Base-by-base conservation (phyloP, 2,888 invertebrate species). In the Sphaeridia pumilis region DNA sequence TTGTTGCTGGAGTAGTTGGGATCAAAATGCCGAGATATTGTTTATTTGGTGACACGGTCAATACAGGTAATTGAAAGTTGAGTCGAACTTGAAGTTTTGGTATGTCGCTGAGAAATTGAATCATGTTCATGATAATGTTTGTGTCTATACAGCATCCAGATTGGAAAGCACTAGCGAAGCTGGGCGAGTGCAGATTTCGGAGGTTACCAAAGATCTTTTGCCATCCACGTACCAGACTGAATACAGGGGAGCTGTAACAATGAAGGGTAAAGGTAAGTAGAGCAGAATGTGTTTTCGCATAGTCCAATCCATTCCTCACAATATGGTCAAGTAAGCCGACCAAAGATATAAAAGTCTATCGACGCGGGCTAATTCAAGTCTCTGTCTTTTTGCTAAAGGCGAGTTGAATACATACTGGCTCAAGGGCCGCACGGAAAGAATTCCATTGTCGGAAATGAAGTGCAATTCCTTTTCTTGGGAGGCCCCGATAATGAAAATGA, bases 111-210 rank as follows among this genome's bases (percentile, higher is more conserved):
- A 12, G 34, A 14, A 20, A 5, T 5, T n/a, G 21, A 38, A 10
- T n/a, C 7, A 17, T 38, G 7, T 38, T 38, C 41, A 5, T 5
- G n/a, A n/a, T n/a, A n/a, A n/a, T n/a, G n/a, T n/a, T n/a, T n/a
- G n/a, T n/a, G n/a, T n/a, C n/a, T 14, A 7, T 31, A 38, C 43
- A 64, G 92, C 92, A 0, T 87, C 88, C 0, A 75, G 88, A 28
- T 90, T 94, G 90, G 93, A 93, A 69, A 87, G 88, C 0, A 88
- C 88, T 0, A 87, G 89, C 56, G 82, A 84, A 67, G 84, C 92
- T 0, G 92, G 93, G 87, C 85, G 87, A 71, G 86, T 95, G 57
- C 94, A 95, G 70, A 87, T 95, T 66, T 93, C 94, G 2, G 83
- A 93, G 70, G 83, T 86, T 0, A 93, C 93, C 0, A 80, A 78